Evolutionary conservation across 1,140 invertebrate genomes (phyloP), one percentile per base, ranked within the genome.

Genomic region (Saccostrea glomerata): DNA sequence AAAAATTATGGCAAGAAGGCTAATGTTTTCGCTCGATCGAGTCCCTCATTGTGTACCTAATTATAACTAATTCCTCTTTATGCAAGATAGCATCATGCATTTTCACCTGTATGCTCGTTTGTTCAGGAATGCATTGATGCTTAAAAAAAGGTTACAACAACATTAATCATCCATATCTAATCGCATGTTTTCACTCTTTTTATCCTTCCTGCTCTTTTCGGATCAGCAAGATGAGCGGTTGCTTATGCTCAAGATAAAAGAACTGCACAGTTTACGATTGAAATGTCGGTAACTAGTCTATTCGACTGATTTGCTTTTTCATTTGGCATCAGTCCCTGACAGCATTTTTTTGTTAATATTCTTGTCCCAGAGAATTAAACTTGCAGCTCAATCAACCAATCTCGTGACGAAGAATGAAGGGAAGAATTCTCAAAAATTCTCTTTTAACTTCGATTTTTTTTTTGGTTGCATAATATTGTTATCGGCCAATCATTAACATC

Each of bases 381-480:
- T 2, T 77, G 23, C 25, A 40, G 30, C 23, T 77, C 70, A 25
- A 30, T 30, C 70, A 77, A 77, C 70, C 60, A 77, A 77, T 77
- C 25, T 77, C 25, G 12, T 77, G 23, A 30, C 70, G 25, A 77
- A 30, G 25, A 77, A 13, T 36, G 70, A 9, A n/a, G 25, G 9
- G 12, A 36, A 25, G 15, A 17, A 13, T 15, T 30, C 2, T 23
- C 70, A 36, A 30, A 30, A 30, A 77, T 77, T 13, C 70, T 25
- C 70, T 77, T 15, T 77, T 23, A 77, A 77, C 25, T 77, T 23
- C 70, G 11, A 77, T 77, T 11, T 77, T 77, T 77, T 30, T 36
- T 36, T 36, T 36, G n/a, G 15, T 36, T 66, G 60, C 60, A 66
- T 66, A 66, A 20, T 66, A 9, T 11, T 30, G 30, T 13, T 63